These are phyloP conservation scores for Characodon lateralis DNA, from an alignment of 2,797 vertebrate genomes.

Conservation along the genomic window DNA sequence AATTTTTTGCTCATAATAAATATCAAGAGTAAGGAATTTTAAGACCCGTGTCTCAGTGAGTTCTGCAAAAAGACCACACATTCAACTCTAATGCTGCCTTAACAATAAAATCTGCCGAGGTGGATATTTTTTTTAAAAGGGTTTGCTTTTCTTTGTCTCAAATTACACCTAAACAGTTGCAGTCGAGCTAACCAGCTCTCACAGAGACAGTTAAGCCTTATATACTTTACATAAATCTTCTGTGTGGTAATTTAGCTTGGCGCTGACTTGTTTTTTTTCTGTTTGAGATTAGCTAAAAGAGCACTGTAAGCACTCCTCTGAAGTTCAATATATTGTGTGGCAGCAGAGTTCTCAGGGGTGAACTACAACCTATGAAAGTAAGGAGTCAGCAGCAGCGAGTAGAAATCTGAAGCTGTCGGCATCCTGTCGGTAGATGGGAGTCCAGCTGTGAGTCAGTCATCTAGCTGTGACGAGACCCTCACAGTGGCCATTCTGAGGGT, in stretches of 20 bases:
- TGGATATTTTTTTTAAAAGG: constrained; percentile 48
- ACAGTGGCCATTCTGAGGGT: constrained; percentile 66
- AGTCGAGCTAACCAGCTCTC: constrained; percentile 41
- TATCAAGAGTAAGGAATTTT: constrained; percentile 23
- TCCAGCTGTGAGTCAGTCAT: constrained; percentile 72
- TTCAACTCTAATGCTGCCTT: constrained; percentile 40
- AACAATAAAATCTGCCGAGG: constrained; percentile 48
- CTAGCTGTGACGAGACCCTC: constrained; percentile 79
- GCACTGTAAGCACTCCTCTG: constrained; percentile 73
- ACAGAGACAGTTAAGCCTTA: constrained; percentile 40
- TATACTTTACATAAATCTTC: constrained; percentile 67
- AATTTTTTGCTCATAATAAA: constrained; percentile 25
- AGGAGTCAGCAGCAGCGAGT: constrained; percentile 74
- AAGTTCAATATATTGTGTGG: constrained; percentile 70
- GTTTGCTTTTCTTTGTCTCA: constrained; percentile 44
- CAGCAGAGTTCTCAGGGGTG: constrained; percentile 75
- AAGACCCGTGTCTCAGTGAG: constrained; percentile 13
- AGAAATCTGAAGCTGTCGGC: constrained; percentile 59
- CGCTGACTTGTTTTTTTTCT: constrained; percentile 50
- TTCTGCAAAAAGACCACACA: constrained; percentile 41
- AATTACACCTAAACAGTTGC: constrained; percentile 56
- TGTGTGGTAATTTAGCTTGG: constrained; percentile 68
- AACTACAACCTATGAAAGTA: constrained; percentile 73
- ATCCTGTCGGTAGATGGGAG: constrained; percentile 65
- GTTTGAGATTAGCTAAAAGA: constrained; percentile 59